Conservation (phyloP, 2,888 invertebrate genomes). For the Phyllotreta cruciferae region DNA sequence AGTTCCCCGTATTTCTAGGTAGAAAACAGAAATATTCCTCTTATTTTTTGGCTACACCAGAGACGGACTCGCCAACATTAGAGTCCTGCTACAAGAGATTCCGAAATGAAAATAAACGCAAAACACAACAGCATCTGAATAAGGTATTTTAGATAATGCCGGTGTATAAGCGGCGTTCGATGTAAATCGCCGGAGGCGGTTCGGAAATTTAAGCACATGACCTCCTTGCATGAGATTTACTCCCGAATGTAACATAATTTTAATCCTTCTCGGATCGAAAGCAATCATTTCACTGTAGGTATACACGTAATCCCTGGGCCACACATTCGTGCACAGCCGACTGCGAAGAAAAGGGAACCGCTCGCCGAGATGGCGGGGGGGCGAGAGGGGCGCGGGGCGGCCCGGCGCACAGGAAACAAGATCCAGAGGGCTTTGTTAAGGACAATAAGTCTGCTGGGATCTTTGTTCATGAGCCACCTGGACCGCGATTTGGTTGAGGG, state of each 20-base stretch:
- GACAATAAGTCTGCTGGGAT: conserved; percentile 49
- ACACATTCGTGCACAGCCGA: conserved; percentile 22
- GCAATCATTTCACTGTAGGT: conserved; percentile 11
- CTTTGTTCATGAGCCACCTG: conserved; percentile 53
- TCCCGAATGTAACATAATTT: conserved; percentile 14
- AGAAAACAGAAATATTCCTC: too few relatives aligned
- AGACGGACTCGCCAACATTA: too few relatives aligned
- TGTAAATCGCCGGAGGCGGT: neutral
- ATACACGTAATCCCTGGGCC: conserved; percentile 19
- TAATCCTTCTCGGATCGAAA: conserved; percentile 17
- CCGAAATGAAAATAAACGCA: too few relatives aligned
- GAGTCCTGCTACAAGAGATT: too few relatives aligned
- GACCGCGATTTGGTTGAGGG: conserved; percentile 37
- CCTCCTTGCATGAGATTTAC: conserved; percentile 1
- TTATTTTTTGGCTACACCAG: too few relatives aligned
- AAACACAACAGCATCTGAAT: too few relatives aligned
- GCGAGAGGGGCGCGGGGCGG: conserved; percentile 25
- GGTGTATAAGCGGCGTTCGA: too few relatives aligned
- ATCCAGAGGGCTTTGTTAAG: conserved; percentile 44
- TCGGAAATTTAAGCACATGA: neutral
- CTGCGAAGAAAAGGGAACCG: conserved; percentile 21
- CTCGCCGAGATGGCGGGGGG: conserved; percentile 3
- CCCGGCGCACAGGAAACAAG: conserved; percentile 45
- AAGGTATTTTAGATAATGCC: too few relatives aligned
- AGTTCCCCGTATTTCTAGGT: too few relatives aligned